Evolutionary conservation across 2,113 vertebrate genomes (phyloP).

Genomic region (Sapajus apella): DNA sequence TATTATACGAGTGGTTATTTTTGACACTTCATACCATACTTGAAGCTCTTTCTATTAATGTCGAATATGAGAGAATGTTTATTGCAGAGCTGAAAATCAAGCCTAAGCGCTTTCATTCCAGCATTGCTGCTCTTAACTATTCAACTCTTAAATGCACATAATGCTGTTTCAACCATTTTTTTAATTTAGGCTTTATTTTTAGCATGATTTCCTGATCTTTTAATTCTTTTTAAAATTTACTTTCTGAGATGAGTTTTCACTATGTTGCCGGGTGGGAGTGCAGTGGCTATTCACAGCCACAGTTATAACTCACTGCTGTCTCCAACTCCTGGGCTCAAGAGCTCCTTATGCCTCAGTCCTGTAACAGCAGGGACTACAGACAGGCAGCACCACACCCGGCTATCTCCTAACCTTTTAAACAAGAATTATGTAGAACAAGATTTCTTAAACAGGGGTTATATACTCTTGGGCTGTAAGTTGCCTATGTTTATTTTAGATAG

Average conservation of each 20-base stretch:
- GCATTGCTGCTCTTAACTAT: not conserved
- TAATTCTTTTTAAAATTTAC: not conserved
- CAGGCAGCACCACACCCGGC: not conserved
- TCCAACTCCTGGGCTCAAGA: not conserved
- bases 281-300: not conserved
- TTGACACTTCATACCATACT: not conserved
- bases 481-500: not conserved
- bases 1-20: conserved; percentile 3
- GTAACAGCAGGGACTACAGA: not conserved
- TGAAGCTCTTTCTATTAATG: not conserved
- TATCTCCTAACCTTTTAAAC: not conserved
- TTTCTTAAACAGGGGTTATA: not conserved
- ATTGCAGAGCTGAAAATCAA: conserved; percentile 13
- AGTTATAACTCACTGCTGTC: not conserved
- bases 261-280: not conserved
- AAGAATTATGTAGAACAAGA: not conserved
- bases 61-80: not conserved
- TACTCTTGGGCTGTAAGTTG: not conserved
- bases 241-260: not conserved
- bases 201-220: not conserved
- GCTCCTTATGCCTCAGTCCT: not conserved
- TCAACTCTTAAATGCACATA: not conserved
- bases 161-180: not conserved
- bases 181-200: not conserved
- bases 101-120: not conserved